These are phyloP conservation scores for Mimachlamys varia DNA, from an alignment of 2,888 invertebrate species.

Conservation along the genomic window DNA sequence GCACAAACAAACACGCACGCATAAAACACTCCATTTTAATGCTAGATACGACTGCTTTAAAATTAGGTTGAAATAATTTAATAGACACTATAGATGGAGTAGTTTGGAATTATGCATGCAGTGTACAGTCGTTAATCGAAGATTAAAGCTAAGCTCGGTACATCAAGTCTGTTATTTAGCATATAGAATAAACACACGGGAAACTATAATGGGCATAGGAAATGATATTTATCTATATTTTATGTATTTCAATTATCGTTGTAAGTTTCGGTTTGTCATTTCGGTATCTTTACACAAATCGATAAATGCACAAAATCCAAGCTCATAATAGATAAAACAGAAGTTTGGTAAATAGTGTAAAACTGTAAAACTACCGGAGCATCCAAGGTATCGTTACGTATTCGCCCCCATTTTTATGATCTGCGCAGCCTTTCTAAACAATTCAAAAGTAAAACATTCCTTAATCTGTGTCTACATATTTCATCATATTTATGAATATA, in stretches of 20 bases:
- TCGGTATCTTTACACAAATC: slow-evolving; percentile 13
- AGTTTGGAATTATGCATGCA: slow-evolving; percentile 10
- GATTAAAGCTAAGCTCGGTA: slow-evolving; percentile 19
- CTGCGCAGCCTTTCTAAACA: not conserved
- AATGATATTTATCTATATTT: slow-evolving; percentile 36
- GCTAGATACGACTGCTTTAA: slow-evolving; percentile 29
- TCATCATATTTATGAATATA: no score
- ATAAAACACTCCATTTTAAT: slow-evolving; percentile 18
- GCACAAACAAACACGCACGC: slow-evolving; percentile 23
- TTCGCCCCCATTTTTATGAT: not conserved
- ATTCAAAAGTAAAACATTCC: not conserved
- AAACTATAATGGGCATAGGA: not conserved
- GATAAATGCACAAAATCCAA: slow-evolving; percentile 7
- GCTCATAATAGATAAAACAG: not conserved
- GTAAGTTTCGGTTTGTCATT: slow-evolving; percentile 14
- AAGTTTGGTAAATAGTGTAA: not conserved
- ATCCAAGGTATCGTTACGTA: not conserved
- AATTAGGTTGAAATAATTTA: slow-evolving; percentile 36
- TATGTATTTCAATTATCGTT: slow-evolving; percentile 34
- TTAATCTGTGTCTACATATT: not conserved
- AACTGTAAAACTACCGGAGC: not conserved
- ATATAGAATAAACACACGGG: slow-evolving; percentile 1
- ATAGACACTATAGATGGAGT: slow-evolving; percentile 19
- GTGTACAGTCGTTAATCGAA: not conserved
- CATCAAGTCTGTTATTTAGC: slow-evolving; percentile 12